Conservation (phyloP, 1,140 invertebrate species). For the Caenorhabditis tropicalis region DNA sequence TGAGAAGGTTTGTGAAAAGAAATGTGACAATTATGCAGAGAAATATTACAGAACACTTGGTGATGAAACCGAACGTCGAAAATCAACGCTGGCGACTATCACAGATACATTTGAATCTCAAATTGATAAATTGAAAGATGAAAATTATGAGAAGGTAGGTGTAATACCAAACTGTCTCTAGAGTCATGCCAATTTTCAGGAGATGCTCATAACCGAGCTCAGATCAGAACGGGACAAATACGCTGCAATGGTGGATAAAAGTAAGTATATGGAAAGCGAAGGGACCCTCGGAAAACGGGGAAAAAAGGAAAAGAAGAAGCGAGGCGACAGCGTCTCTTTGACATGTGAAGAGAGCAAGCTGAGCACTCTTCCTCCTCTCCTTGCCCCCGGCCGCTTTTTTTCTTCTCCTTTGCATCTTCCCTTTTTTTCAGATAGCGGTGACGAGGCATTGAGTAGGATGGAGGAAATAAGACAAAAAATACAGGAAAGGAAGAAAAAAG, state of each 20-base stretch:
- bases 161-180: not conserved
- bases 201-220: constrained; percentile 50
- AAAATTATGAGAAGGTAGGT: constrained; percentile 42
- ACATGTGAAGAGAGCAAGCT: constrained; percentile 34
- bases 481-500: constrained; percentile 52
- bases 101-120: constrained; percentile 34
- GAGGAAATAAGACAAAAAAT: constrained; percentile 56
- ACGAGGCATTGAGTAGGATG: constrained; percentile 48
- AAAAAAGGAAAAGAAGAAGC: constrained; percentile 1
- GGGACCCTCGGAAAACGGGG: not conserved
- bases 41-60: constrained; percentile 45
- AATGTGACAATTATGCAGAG: not conserved
- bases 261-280: constrained; percentile 3
- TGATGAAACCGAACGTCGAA: constrained; percentile 48
- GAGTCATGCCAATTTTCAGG: not conserved
- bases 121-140: constrained; percentile 45
- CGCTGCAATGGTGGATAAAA: constrained; percentile 39
- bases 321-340: constrained; percentile 9
- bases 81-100: constrained; percentile 15
- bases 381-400: not conserved
- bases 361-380: not conserved
- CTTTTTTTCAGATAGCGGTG: constrained; percentile 24
- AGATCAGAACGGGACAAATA: constrained; percentile 50
- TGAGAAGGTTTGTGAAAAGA: not conserved
- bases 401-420: not conserved